Evolutionary conservation across 1,140 invertebrate species (phyloP), one percentile per base, ranked within the genome.

Genomic region (Hypsibius dujardini): DNA sequence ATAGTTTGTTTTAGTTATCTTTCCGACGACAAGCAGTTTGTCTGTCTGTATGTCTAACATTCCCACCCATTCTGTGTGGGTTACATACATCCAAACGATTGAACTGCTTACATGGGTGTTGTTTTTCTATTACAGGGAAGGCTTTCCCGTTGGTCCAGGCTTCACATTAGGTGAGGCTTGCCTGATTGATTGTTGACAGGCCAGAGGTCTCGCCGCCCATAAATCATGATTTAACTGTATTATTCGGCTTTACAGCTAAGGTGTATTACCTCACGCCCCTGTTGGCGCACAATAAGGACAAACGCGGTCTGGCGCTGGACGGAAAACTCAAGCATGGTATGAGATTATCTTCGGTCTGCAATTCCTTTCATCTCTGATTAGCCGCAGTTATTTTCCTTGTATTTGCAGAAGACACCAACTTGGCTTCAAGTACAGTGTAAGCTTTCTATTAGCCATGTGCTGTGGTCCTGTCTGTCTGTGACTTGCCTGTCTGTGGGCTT

Each of bases 251-350:
- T 28, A 28, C 28, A 28, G 97, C 93, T 81, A 98, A 98, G 85
- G 94, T 98, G 74, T 98, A 94, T 82, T 87, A 88, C 74, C 81
- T 98, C 79, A 92, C 87, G 77, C 95, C 95, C 70, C 85, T 96
- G 74, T 84, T 98, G 75, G 88, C 87, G 77, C 94, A 97, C 83
- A 99, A 98, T 84, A 94, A 95, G 83, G 92, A 98, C 84, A 99
- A 99, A 82, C 88, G 94, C 83, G 95, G 95, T 46, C 84, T 98
- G 72, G 95, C 95, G 72, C 84, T 98, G 70, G 95, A 98, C 81
- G 95, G 95, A 60, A 94, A 98, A 82, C 86, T 98, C 75, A 98
- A 98, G 82, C 93, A 98, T 81, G 95, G 28, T 28, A 28, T 28
- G 28, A 28, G 28, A 28, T 28, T 28, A 28, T 28, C 28, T 28